These are phyloP conservation scores for Drosophila eugracilis DNA, from an alignment of 1,140 invertebrate species.

Conservation along the genomic window DNA sequence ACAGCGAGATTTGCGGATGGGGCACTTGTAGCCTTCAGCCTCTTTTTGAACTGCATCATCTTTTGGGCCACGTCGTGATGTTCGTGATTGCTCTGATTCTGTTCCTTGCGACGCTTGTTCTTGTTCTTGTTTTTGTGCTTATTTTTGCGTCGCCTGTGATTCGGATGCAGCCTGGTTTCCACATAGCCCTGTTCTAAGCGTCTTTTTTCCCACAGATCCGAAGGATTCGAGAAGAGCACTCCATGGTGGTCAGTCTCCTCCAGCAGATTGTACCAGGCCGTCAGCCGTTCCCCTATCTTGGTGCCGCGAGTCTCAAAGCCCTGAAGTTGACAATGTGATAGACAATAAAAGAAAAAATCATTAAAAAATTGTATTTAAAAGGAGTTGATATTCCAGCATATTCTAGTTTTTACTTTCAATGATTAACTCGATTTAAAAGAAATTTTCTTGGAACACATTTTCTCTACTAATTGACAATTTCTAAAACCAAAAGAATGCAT, in stretches of 20 bases:
- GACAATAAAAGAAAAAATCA: too few species aligned
- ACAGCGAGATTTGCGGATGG: slow-evolving; percentile 32
- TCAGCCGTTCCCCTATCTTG: slow-evolving; percentile 90
- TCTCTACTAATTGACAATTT: too few species aligned
- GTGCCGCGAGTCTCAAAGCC: slow-evolving; percentile 97
- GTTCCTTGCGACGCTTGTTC: slow-evolving; percentile 84
- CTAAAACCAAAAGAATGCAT: too few species aligned
- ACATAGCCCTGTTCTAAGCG: slow-evolving; percentile 63
- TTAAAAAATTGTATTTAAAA: too few species aligned
- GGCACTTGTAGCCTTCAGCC: slow-evolving; percentile 54
- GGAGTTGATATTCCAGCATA: too few species aligned
- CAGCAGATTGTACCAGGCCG: slow-evolving; percentile 93
- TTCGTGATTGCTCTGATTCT: slow-evolving; percentile 68
- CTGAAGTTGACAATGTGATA: slow-evolving; percentile 31
- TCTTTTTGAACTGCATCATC: slow-evolving; percentile 61
- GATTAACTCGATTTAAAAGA: too few species aligned
- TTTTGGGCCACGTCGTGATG: slow-evolving; percentile 51
- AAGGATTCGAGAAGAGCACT: slow-evolving; percentile 90
- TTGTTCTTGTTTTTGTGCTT: slow-evolving; percentile 82
- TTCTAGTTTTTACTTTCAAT: too few species aligned
- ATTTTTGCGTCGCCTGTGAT: slow-evolving; percentile 78
- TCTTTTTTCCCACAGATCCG: slow-evolving; percentile 85
- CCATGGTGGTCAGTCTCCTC: slow-evolving; percentile 90
- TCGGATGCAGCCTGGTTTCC: slow-evolving; percentile 43
- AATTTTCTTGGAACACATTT: too few species aligned